Evolutionary conservation across 1,140 invertebrate genomes (phyloP), one percentile per base, ranked within the genome.

Genomic region (Cydia fagiglandana): DNA sequence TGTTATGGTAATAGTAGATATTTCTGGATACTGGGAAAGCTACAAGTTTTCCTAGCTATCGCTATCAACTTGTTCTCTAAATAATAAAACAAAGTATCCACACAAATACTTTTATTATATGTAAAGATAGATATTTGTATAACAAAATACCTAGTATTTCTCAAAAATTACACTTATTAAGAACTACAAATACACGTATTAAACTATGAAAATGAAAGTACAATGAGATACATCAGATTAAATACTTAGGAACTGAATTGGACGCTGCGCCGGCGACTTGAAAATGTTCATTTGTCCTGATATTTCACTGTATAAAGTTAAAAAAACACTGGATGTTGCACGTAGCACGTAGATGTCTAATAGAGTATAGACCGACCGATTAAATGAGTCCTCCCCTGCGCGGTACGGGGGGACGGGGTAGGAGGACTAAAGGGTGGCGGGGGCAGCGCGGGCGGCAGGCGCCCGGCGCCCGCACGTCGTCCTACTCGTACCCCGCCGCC

Each of bases 121-220:
- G 34, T 12, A 38, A 70, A 70, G 30, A 70, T 70, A 70, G 30
- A 70, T 70, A 38, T 66, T 66, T 70, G 34, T 70, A 70, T 70
- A 70, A 70, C 66, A 70, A 70, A 70, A 70, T 70, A 70, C 66
- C 66, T 70, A 70, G 66, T 70, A 70, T 70, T 38, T 70, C 28
- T 70, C 66, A 70, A 70, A 38, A 70, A 45, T 70, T 70, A 38
- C 66, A 70, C 30, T 70, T 38, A 38, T 70, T 38, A 38, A 70
- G 15, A 30, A 17, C 28, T 68, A 38, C 24, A 64, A 28, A n/a
- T 68, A 68, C 56, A 61, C 56, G 9, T 61, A 61, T 61, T 20
- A 24, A 24, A 68, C 64, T 68, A 34, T 68, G 30, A 38, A 34
- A 68, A 68, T 38, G 64, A 68, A 68, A 68, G 64, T 34, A 68